Base-by-base conservation (phyloP, 2,888 invertebrate genomes). In the Tolmerus cingulatus region DNA sequence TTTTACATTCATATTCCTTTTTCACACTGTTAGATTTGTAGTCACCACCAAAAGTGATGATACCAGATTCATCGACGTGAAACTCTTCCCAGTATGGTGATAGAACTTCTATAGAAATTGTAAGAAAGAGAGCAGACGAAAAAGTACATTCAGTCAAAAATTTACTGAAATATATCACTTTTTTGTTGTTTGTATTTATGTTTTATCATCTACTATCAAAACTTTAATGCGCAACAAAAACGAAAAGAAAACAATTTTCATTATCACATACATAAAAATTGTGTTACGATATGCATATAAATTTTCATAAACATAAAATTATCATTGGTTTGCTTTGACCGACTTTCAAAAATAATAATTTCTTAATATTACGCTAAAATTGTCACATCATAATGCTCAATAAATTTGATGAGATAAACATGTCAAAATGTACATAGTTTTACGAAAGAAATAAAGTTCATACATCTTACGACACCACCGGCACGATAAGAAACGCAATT, bases 11-110 rank as follows among this genome's bases (percentile, higher is more conserved):
- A 57, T 37, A 19, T 82, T 82, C 82, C 82, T 66, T 82, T 82
- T 66, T 82, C 55, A 57, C 57, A 57, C 19, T 82, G 82, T 82
- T 37, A 34, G 57, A 57, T 82, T 82, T 82, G 82, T 82, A 82
- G 82, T 82, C 82, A 82, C 82, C 82, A 86, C 86, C 76, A 30
- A 86, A 86, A 55, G 86, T 78, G 57, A 86, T 78, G 76, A 86
- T 86, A 78, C 86, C 86, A 51, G 86, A 86, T 86, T 57, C 78
- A 51, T 82, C 82, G 37, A 82, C 82, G 55, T 82, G 82, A 82
- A 82, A 82, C 82, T 82, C 82, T 82, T 82, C 82, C 82, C 82
- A 82, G 82, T 82, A 82, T 37, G 82, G 66, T 57, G 66, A 66
- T 27, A 34, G 57, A 82, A 82, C 55, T 34, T 82, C 82, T 82